A percentile compares a stretch with the other conserved stretches of the same genome.
Evolutionary conservation across 2,888 invertebrate genomes (phyloP).

Genomic region (Troilus luridus): DNA sequence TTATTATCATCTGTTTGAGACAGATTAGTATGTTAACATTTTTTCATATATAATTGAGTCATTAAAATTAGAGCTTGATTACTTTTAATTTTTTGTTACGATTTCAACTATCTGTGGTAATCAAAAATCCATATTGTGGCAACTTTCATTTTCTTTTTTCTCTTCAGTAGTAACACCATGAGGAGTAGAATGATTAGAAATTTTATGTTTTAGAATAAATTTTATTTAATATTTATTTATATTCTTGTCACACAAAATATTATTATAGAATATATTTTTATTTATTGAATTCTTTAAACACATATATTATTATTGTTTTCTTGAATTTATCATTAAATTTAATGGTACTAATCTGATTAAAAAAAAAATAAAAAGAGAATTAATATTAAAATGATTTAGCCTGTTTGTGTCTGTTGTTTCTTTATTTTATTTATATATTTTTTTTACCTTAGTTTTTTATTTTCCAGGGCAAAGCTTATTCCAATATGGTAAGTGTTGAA

Average conservation of each 20-base stretch:
- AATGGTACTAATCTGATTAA: background rate
- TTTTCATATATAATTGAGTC: background rate
- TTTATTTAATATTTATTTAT: too few species aligned
- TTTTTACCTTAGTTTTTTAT: background rate
- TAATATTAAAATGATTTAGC: background rate
- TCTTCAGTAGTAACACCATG: background rate
- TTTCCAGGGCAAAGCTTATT: background rate
- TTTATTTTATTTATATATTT: background rate
- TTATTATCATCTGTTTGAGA: background rate
- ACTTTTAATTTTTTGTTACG: background rate
- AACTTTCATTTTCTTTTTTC: background rate
- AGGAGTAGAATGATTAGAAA: too few species aligned
- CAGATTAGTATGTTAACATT: background rate
- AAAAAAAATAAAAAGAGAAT: background rate
- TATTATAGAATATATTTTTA: too few species aligned
- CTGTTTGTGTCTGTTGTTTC: background rate
- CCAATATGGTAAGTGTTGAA: background rate
- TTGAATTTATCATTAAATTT: background rate
- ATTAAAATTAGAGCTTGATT: background rate
- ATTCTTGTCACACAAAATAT: too few species aligned
- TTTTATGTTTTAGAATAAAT: too few species aligned
- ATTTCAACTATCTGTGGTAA: background rate
- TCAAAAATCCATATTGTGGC: background rate
- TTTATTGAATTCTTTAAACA: too few species aligned
- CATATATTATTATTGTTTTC: too few species aligned